Conservation (phyloP, 2,797 vertebrate genomes). For the Cynopterus sphinx region DNA sequence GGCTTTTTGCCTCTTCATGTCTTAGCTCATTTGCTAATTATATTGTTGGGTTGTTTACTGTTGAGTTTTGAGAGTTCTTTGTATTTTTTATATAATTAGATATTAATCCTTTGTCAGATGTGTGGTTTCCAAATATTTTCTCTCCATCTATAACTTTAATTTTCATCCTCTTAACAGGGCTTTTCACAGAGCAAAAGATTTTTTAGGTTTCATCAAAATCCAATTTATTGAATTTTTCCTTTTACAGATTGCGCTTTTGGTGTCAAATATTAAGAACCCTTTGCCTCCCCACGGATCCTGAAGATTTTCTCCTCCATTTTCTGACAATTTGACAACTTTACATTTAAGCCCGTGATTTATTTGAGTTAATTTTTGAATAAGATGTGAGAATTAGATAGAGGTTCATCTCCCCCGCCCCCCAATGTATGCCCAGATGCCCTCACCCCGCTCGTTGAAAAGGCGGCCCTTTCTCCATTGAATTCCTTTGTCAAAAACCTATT, state of each 20-base stretch:
- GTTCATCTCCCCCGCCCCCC: neutral
- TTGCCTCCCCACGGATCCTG: neutral
- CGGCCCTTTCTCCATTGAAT: neutral
- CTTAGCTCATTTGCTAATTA: neutral
- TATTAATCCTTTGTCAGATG: neutral
- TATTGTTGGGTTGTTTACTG: neutral
- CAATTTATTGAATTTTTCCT: neutral
- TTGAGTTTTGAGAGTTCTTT: neutral
- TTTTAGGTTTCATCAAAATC: neutral
- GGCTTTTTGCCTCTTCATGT: neutral
- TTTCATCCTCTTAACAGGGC: neutral
- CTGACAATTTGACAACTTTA: neutral
- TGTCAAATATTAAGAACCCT: neutral
- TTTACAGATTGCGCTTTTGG: neutral
- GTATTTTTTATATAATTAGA: neutral
- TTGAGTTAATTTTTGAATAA: neutral
- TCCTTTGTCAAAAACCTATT: neutral
- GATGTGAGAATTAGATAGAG: neutral
- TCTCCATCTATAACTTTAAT: neutral
- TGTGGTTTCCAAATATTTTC: neutral
- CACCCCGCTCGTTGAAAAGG: neutral
- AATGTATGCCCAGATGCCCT: neutral
- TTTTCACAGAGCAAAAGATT: neutral
- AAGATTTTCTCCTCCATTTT: neutral
- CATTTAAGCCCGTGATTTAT: neutral